Evolutionary conservation across 2,797 vertebrate species (phyloP), one percentile per base, ranked within the genome.

Genomic region (Neomorphus geoffroyi): DNA sequence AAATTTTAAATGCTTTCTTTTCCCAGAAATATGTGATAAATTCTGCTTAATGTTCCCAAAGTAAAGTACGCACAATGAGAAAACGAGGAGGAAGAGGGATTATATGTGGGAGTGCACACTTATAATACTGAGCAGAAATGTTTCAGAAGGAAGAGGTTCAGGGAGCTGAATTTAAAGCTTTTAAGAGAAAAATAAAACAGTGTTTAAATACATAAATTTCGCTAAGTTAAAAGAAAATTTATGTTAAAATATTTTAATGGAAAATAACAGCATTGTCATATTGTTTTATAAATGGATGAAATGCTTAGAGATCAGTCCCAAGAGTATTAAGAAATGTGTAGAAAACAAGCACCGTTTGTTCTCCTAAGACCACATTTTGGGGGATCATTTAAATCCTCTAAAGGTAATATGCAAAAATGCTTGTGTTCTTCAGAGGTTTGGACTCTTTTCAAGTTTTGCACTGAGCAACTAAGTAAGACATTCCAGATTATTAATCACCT

Each of bases 401-500:
- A 80, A 82, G 65, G 78, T 70, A 57, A 35, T 46, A 45, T 6
- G 18, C 33, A 70, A 27, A 57, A 79, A 87, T 22, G 7, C 57
- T 88, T 61, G 64, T 18, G 24, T 23, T 61, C 37, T 66, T 43
- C 39, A 43, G 71, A 37, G 33, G 4, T 37, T 84, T 90, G 83
- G 67, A 77, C 46, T 88, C 61, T 43, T 5, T 51, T 79, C 67
- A 93, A 54, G 74, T 82, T 95, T 81, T 80, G 23, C 43, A 26
- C 33, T 57, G 75, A 48, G 56, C 60, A 74, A 39, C 45, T 79
- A 74, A 90, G 81, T 48, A 82, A 74, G 84, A 8, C 35, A 24
- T 92, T 94, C 22, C 5, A 6, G 64, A 3, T 90, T 73, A 92
- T 90, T 88, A 85, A 90, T 95, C 64, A 67, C 67, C 26, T 82